These are phyloP conservation scores for Athrips mouffetella DNA, from an alignment of 2,888 invertebrate species.

Conservation along the genomic window DNA sequence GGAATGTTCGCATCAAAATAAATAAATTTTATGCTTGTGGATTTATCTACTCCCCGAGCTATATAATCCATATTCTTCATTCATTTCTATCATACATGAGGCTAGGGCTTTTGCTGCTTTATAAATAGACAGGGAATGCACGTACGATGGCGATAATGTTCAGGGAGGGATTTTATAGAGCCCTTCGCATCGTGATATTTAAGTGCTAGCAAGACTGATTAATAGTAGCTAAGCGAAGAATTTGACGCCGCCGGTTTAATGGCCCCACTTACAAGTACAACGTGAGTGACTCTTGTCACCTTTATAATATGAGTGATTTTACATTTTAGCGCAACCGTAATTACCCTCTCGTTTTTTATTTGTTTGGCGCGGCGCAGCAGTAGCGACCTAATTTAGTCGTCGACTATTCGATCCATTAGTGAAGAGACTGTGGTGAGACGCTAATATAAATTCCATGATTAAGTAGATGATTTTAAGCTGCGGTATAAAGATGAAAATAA, in stretches of 20 bases:
- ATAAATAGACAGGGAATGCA: slow-evolving; percentile 65
- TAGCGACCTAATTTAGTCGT: neutral
- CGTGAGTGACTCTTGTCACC: slow-evolving; percentile 6
- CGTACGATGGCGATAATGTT: slow-evolving; percentile 42
- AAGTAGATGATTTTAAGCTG: no score
- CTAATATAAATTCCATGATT: no score
- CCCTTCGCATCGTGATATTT: slow-evolving; percentile 43
- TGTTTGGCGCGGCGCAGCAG: neutral
- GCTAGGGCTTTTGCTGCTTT: slow-evolving; percentile 52
- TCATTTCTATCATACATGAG: slow-evolving; percentile 55
- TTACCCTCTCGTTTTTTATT: neutral
- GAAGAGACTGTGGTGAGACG: no score
- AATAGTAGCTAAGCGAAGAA: slow-evolving; percentile 37
- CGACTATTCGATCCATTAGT: no score
- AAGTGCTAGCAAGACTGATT: slow-evolving; percentile 41
- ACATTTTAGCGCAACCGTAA: neutral
- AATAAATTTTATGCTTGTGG: slow-evolving; percentile 4
- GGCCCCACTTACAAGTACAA: slow-evolving; percentile 6
- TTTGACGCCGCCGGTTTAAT: slow-evolving; percentile 23
- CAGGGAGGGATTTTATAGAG: slow-evolving; percentile 49
- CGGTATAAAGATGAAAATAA: neutral
- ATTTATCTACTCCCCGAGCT: slow-evolving; percentile 14
- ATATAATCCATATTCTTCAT: slow-evolving; percentile 46
- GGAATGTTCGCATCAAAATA: slow-evolving; percentile 1
- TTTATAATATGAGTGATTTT: slow-evolving; percentile 5